Base-by-base conservation (phyloP, 1,140 invertebrate species). In the Eumaeus atala region DNA sequence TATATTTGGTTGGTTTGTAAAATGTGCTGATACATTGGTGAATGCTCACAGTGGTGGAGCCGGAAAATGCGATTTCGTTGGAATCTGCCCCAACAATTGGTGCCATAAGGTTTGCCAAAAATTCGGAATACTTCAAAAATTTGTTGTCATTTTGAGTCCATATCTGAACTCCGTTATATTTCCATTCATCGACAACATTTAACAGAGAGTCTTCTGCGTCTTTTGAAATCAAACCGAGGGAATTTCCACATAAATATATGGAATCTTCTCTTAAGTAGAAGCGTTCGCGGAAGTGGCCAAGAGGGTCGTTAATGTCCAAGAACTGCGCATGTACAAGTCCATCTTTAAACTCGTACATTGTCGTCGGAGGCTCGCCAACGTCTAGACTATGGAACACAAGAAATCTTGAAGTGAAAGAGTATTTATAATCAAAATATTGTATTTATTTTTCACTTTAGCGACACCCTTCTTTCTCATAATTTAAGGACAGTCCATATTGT, bases 181-280 rank as follows among this genome's bases (percentile, higher is more conserved):
- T 85, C 82, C 82, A 85, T 28, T 60, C 60, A 9, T 75, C 62
- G 7, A 84, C 48, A 0, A 59, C 68, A 6, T 66, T 49, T 9
- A 65, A 10, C 3, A 75, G 54, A 8, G 56, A 54, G 38, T 71
- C 59, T 56, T 80, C 78, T 0, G 82, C 70, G 50, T 83, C 79
- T 35, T 68, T 77, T 7, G 73, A 78, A 6, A 71, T 66, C 11
- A 81, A 60, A 1, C 83, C 83, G 18, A 84, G 52, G 0, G 81
- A 82, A 48, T 86, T 84, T 0, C 83, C 83, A 35, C 77, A 83
- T 67, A 86, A 69, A 58, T 84, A 86, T 28, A 82, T 80, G 11
- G 34, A 55, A 14, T 62, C 68, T 54, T 77, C 61, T 38, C 69
- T 69, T 16, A 77, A 10, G 48, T 71, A 73, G 55, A 84, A 84